Evolutionary conservation across 2,113 vertebrate species (phyloP), one percentile per base, ranked within the genome.

Genomic region (Copsychus sechellarum): DNA sequence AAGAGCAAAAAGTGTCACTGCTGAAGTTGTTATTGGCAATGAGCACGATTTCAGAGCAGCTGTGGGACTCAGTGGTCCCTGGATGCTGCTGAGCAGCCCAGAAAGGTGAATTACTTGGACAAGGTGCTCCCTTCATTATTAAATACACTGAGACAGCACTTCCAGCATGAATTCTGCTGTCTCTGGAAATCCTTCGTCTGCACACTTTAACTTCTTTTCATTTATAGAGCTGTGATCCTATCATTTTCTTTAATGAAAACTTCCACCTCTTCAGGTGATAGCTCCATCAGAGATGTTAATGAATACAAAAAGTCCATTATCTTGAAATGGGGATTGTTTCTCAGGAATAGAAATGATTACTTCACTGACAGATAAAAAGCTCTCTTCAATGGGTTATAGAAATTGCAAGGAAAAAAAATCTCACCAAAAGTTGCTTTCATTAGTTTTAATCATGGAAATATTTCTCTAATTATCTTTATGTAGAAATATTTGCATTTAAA

Each of bases 301-400:
- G 86, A 81, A 90, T 70, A 74, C 17, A 81, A 67, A 33, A 94
- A 76, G 25, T 53, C 48, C 33, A 79, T 96, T 96, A 88, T 74
- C 72, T 81, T 80, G 64, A 48, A 88, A 83, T 28, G 4, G 25
- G 48, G 23, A 62, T 56, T 94, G 60, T 48, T 95, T 90, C 64
- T 73, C 56, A 64, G 36, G 72, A 67, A 14, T 36, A 76, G 70
- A 74, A 6, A 14, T 42, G 0, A n/a, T n/a, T 81, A 16, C n/a
- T 78, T 88, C 61, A 42, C 34, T 90, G 86, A n/a, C 80, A 94
- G 64, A 81, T 67, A 76, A 71, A 95, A 93, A 58, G 21, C 26
- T 88, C 81, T 94, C 40, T 74, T 88, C 72, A 43, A 38, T 31
- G 36, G 19, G 18, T 72, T 67, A 38, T 11, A 69, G 71, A 83